Evolutionary conservation across 2,888 invertebrate species (phyloP).

Genomic region (Timema podura): DNA sequence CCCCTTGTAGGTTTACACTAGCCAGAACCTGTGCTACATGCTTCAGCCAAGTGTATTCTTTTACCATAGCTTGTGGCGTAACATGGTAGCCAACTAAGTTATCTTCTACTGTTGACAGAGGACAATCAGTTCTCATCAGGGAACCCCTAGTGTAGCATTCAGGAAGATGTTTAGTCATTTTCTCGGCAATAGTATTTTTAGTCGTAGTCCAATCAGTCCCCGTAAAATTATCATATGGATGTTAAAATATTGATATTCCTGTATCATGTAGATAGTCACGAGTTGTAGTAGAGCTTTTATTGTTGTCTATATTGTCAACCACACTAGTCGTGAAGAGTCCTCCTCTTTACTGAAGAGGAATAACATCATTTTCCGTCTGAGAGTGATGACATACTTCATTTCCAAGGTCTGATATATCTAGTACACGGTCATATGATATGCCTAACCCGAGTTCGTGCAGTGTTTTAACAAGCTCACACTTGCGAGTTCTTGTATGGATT

Average conservation of each 20-base stretch:
- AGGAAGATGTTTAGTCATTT: neutral
- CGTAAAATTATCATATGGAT: neutral
- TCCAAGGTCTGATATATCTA: neutral
- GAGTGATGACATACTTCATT: neutral
- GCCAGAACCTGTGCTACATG: too few relatives aligned
- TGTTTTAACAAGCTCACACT: neutral
- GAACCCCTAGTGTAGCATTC: neutral
- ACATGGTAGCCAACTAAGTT: too few relatives aligned
- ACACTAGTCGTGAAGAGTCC: neutral
- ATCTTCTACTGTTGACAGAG: neutral
- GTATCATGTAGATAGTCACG: neutral
- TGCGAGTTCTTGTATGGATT: neutral
- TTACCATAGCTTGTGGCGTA: too few relatives aligned
- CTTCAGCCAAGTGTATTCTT: too few relatives aligned
- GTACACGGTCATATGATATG: neutral
- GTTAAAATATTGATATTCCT: neutral
- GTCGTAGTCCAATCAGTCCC: neutral
- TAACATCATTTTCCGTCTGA: neutral
- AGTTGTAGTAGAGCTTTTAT: neutral
- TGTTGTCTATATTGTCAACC: neutral
- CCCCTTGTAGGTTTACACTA: too few relatives aligned
- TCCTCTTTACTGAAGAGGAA: neutral
- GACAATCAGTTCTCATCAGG: neutral
- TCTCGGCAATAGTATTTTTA: neutral
- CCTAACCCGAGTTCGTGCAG: neutral